Evolutionary conservation across 2,113 vertebrate genomes (phyloP).

Genomic region (Fregata magnificens): DNA sequence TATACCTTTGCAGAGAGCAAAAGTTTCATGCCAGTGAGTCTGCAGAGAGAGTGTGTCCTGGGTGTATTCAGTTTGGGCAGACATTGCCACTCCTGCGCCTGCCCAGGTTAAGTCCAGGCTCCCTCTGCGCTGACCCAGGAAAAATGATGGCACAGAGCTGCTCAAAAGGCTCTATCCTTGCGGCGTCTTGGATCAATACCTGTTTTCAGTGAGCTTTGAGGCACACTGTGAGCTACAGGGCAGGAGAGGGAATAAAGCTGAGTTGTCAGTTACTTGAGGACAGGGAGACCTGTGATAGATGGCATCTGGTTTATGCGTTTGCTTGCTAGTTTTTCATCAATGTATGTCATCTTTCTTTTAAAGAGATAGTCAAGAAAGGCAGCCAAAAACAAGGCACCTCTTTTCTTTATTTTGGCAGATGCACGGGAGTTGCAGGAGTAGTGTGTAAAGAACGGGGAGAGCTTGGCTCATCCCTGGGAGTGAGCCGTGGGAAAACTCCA

Average conservation of each 20-base stretch:
- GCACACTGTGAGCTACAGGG: background rate
- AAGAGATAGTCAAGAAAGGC: background rate
- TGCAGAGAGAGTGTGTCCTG: background rate
- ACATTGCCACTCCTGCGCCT: background rate
- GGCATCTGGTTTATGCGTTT: background rate
- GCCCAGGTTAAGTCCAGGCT: background rate
- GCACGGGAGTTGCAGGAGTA: fast-evolving
- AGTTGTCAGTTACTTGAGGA: constrained; percentile 45
- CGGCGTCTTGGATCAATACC: constrained; percentile 2
- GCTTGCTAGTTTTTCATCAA: constrained; percentile 18
- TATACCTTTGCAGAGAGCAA: constrained; percentile 23
- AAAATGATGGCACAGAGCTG: constrained; percentile 4
- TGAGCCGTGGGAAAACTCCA: fast-evolving
- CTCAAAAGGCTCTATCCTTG: background rate
- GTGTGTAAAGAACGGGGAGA: background rate
- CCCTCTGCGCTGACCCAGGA: background rate
- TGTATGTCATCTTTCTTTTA: background rate
- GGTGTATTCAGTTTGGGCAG: background rate
- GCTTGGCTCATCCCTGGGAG: background rate
- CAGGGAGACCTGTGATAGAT: constrained; percentile 44
- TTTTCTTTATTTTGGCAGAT: background rate
- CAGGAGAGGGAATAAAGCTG: constrained; percentile 39
- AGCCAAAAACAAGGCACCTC: background rate
- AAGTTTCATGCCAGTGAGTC: background rate
- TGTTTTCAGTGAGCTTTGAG: constrained; percentile 55